phyloP scores from a whole-genome alignment of 2,113 vertebrate species.

The Protobothrops mucrosquamatus region DNA sequence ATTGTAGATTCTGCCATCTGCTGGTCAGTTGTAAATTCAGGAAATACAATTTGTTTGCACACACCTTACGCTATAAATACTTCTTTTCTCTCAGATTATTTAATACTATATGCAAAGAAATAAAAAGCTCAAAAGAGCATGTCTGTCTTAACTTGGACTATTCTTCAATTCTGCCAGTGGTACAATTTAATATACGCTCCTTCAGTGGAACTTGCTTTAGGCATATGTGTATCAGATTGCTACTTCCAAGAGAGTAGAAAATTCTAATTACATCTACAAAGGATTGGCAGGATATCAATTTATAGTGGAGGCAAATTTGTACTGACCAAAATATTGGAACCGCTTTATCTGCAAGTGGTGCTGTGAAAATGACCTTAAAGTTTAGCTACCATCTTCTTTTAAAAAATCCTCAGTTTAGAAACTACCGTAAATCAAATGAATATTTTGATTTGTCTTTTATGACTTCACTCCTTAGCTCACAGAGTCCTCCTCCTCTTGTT shows the following conservation, averaged over 20 bases:
- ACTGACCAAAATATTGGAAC: neutral
- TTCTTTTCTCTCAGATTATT: neutral
- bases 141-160: neutral
- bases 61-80: neutral
- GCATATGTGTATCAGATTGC: neutral
- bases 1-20: conserved; percentile 68
- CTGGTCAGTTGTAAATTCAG: conserved; percentile 32
- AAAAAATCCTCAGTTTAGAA: neutral
- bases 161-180: neutral
- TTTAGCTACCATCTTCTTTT: neutral
- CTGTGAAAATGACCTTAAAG: neutral
- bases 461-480: conserved; percentile 70
- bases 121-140: neutral
- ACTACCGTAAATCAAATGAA: neutral
- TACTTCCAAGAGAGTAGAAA: neutral
- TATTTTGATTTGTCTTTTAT: neutral
- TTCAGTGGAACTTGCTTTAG: neutral
- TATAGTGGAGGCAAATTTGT: neutral
- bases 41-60: neutral
- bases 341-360: neutral
- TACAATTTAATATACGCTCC: neutral
- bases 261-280: neutral
- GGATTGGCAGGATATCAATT: neutral
- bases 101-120: neutral
- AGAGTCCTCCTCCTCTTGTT: conserved; percentile 77